A percentile compares a stretch with the other conserved stretches of the same genome.
Evolutionary conservation across 1,140 invertebrate genomes (phyloP).

Genomic region (Metopolophium dirhodum): DNA sequence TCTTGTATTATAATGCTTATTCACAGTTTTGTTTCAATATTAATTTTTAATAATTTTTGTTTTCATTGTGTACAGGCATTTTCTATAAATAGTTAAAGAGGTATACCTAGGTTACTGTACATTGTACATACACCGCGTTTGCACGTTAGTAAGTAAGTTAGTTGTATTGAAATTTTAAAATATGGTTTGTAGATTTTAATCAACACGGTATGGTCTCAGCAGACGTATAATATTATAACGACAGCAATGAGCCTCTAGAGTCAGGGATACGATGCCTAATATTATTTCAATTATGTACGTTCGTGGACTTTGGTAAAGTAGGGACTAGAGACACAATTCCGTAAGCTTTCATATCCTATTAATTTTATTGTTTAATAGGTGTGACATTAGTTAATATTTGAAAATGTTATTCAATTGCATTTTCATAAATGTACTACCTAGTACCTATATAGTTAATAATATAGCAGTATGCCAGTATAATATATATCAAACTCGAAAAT

Average conservation of each 20-base stretch:
- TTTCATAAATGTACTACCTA: background rate
- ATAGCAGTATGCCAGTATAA: background rate
- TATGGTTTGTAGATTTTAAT: constrained; percentile 24
- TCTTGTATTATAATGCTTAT: background rate
- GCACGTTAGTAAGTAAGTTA: too few relatives aligned
- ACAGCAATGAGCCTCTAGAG: constrained; percentile 19
- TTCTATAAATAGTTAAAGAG: background rate
- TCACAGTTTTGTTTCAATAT: background rate
- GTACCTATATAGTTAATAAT: too few relatives aligned
- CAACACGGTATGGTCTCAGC: background rate
- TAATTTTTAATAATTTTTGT: background rate
- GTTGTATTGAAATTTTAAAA: too few relatives aligned
- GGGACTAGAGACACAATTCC: background rate
- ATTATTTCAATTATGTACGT: constrained; percentile 28
- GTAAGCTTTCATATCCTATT: background rate
- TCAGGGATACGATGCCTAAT: background rate
- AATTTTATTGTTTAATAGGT: background rate
- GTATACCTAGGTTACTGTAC: too few relatives aligned
- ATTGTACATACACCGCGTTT: too few relatives aligned
- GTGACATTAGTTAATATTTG: background rate
- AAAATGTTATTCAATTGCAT: background rate
- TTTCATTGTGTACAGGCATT: background rate
- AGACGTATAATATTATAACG: background rate
- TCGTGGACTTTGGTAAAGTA: background rate
- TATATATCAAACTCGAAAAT: background rate